Percentiles rank a stretch among this genome's conserved stretches.
phyloP scores from a whole-genome alignment of 2,888 invertebrate genomes.

The Zonitis immaculata region DNA sequence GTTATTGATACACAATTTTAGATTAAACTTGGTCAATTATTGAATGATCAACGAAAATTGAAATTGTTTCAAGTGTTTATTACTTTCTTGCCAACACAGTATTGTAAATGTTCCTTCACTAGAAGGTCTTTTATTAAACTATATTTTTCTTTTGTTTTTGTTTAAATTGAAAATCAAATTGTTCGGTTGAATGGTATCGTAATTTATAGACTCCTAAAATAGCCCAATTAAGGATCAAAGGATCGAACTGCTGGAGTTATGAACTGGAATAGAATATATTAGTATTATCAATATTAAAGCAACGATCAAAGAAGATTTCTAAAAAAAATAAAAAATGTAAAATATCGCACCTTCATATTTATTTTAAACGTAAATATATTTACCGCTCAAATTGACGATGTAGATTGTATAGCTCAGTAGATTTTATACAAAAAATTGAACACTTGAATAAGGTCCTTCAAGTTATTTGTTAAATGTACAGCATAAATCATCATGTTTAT shows the following conservation, averaged over 20 bases:
- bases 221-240: not conserved
- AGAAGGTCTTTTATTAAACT: no score
- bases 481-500: slow-evolving; percentile 21
- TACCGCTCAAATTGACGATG: slow-evolving; percentile 5
- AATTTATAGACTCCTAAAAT: no score
- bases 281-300: not conserved
- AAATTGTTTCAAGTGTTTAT: no score
- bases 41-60: no score
- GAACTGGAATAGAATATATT: not conserved
- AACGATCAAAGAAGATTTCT: not conserved
- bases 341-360: not conserved
- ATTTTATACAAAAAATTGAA: slow-evolving; percentile 16
- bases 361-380: not conserved
- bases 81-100: no score
- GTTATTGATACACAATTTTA: no score
- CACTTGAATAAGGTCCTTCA: slow-evolving; percentile 17
- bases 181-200: no score
- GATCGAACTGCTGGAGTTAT: not conserved
- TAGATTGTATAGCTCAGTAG: not conserved
- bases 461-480: slow-evolving; percentile 15
- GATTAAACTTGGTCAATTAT: no score
- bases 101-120: no score
- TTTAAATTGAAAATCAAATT: no score
- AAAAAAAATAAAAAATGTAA: no score
- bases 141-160: no score